Conservation (phyloP, 1,140 invertebrate genomes). For the Drosophila triauraria region DNA sequence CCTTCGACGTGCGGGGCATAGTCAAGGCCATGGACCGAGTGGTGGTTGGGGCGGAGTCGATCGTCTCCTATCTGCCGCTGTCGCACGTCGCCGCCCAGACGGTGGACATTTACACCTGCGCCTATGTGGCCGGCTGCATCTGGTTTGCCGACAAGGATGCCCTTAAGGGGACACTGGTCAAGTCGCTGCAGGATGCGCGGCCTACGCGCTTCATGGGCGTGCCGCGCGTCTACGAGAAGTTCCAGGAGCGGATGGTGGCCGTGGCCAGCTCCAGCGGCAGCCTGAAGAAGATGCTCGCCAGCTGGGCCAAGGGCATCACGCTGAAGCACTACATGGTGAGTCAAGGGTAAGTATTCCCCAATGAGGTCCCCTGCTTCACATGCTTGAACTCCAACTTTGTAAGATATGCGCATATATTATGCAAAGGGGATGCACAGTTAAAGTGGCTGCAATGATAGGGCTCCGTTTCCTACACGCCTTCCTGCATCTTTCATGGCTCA, state of each 20-base stretch:
- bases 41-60: conserved; percentile 86
- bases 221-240: conserved; percentile 97
- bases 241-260: conserved; percentile 90
- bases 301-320: conserved; percentile 88
- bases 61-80: conserved; percentile 94
- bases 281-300: conserved; percentile 78
- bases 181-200: conserved; percentile 91
- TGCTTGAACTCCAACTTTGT: conserved; percentile 65
- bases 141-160: conserved; percentile 95
- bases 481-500: conserved; percentile 25
- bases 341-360: conserved; percentile 74
- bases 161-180: conserved; percentile 92
- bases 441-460: conserved; percentile 66
- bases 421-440: conserved; percentile 79
- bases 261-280: conserved; percentile 77
- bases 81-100: conserved; percentile 96
- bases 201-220: conserved; percentile 95
- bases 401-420: conserved; percentile 72
- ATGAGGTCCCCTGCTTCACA: conserved; percentile 15
- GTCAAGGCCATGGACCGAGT: conserved; percentile 85
- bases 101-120: conserved; percentile 90
- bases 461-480: conserved; percentile 11
- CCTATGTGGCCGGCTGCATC: conserved; percentile 87
- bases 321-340: conserved; percentile 89
- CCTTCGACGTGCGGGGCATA: conserved; percentile 73